phyloP scores from a whole-genome alignment of 2,888 invertebrate genomes.

The Catocala fraxini region DNA sequence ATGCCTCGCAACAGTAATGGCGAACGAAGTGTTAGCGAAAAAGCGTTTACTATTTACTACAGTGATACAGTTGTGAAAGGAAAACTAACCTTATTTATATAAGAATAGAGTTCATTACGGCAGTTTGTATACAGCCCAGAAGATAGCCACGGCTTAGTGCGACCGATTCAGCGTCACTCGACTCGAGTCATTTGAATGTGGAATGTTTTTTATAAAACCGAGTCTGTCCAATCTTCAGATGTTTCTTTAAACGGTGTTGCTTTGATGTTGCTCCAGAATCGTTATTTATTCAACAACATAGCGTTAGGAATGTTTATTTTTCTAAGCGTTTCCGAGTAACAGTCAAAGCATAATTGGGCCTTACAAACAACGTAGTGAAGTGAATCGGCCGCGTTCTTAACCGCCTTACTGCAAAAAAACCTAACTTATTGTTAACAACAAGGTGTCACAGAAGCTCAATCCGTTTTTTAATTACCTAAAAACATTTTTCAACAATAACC shows the following conservation, averaged over 20 bases:
- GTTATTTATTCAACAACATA: slow-evolving; percentile 8
- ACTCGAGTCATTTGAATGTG: neutral
- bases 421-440: slow-evolving; percentile 78
- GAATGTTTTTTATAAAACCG: neutral
- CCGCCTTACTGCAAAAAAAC: slow-evolving; percentile 47
- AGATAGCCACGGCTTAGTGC: slow-evolving; percentile 52
- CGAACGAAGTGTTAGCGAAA: slow-evolving; percentile 69
- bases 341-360: neutral
- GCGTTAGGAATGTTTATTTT: slow-evolving; percentile 2
- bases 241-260: neutral
- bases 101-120: slow-evolving; percentile 50
- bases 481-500: slow-evolving; percentile 87
- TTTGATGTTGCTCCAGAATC: neutral
- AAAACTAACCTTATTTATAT: slow-evolving; percentile 56
- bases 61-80: slow-evolving; percentile 56
- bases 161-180: slow-evolving; percentile 38
- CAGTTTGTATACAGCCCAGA: slow-evolving; percentile 61
- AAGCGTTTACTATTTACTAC: slow-evolving; percentile 74
- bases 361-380: neutral
- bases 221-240: neutral
- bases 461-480: slow-evolving; percentile 83
- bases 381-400: slow-evolving; percentile 18
- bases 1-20: slow-evolving; percentile 73
- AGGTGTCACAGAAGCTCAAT: slow-evolving; percentile 84
- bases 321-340: neutral